These are phyloP conservation scores for Philhelius pedissequus DNA, from an alignment of 2,888 invertebrate species.

Conservation along the genomic window DNA sequence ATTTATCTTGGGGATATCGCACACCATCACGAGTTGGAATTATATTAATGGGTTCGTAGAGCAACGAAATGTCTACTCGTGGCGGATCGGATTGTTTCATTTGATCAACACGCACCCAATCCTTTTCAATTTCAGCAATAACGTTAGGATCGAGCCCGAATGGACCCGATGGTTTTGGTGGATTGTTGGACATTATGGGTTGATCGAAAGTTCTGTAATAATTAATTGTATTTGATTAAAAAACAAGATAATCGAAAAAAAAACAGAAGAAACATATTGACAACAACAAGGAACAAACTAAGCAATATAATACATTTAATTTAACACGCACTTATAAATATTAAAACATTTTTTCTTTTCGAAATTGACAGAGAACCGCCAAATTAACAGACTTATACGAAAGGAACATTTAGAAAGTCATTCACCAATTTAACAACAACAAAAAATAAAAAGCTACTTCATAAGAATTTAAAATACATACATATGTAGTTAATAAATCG, in stretches of 20 bases:
- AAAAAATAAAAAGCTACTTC: neutral
- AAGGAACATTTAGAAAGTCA: neutral
- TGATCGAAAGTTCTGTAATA: conserved; percentile 76
- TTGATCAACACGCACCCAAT: conserved; percentile 78
- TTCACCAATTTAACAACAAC: neutral
- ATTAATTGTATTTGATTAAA: neutral
- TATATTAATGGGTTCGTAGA: conserved; percentile 80
- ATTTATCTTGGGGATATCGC: conserved; percentile 77
- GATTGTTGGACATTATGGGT: conserved; percentile 70
- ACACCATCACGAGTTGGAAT: conserved; percentile 80
- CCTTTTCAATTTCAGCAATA: conserved; percentile 84
- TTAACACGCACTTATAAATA: neutral
- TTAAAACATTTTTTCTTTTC: neutral
- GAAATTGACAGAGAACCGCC: neutral
- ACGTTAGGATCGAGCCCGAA: conserved; percentile 88
- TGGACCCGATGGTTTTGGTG: conserved; percentile 83
- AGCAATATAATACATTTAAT: neutral
- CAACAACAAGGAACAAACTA: neutral
- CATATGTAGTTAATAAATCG: neutral
- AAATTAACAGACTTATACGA: neutral
- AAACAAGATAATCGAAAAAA: neutral
- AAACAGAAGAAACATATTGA: neutral
- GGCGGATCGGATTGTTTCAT: conserved; percentile 78
- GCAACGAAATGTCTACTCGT: conserved; percentile 76
- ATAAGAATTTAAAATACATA: neutral